Conservation (phyloP, 1,140 invertebrate species). For the Magallana ariakensis region DNA sequence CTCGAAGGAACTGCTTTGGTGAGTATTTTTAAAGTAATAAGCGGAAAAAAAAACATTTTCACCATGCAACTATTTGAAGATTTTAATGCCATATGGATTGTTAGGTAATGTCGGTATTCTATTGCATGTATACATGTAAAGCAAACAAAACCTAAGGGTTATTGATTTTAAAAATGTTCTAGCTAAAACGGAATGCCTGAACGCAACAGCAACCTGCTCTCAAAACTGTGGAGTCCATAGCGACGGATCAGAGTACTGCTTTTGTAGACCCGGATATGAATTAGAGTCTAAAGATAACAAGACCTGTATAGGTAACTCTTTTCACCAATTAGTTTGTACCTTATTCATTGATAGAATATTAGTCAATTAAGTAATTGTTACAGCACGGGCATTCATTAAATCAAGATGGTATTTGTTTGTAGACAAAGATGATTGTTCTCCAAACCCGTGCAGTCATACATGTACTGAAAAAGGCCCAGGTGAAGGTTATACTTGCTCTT, state of each 20-base stretch:
- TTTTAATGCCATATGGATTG: too few relatives aligned
- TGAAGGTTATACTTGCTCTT: slow-evolving; percentile 60
- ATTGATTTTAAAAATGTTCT: not conserved
- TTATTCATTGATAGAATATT: not conserved
- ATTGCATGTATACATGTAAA: too few relatives aligned
- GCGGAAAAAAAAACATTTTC: too few relatives aligned
- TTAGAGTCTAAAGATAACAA: not conserved
- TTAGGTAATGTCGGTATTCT: too few relatives aligned
- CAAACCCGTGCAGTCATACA: slow-evolving; percentile 35
- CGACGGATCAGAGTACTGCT: slow-evolving; percentile 47
- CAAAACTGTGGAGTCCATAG: slow-evolving; percentile 36
- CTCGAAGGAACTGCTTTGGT: not conserved
- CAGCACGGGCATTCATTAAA: not conserved
- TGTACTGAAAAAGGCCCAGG: slow-evolving; percentile 51
- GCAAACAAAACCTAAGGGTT: too few relatives aligned
- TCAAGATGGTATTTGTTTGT: not conserved
- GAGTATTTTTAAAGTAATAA: not conserved
- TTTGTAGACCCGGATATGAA: slow-evolving; percentile 24
- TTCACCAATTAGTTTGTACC: not conserved
- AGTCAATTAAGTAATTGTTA: not conserved
- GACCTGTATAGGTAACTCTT: not conserved
- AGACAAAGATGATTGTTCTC: slow-evolving; percentile 54
- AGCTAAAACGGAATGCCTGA: slow-evolving; percentile 43
- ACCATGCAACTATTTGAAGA: too few relatives aligned
- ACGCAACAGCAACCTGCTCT: slow-evolving; percentile 1